phyloP scores from a whole-genome alignment of 2,113 vertebrate genomes.

The Cyphomyrus discorhynchus region DNA sequence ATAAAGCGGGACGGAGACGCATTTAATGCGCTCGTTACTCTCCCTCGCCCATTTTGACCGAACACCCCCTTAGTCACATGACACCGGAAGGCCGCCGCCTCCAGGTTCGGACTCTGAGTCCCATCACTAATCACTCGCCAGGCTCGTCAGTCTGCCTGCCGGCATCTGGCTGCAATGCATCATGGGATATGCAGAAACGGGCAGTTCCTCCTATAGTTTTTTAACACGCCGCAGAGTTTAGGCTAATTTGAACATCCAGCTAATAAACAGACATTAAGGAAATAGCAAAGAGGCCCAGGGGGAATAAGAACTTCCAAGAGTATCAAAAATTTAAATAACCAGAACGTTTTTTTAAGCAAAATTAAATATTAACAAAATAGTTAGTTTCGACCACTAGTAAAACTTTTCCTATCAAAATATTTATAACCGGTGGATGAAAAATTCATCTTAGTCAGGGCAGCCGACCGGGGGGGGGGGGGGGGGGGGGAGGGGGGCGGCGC shows the following conservation, averaged over 20 bases:
- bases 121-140: background rate
- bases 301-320: background rate
- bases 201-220: background rate
- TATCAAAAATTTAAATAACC: constrained; percentile 2
- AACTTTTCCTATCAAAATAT: constrained; percentile 8
- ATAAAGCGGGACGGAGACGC: background rate
- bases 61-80: background rate
- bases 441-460: background rate
- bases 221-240: background rate
- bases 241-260: background rate
- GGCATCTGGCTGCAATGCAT: background rate
- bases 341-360: background rate
- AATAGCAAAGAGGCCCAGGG: background rate
- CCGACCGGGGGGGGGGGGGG: background rate
- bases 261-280: background rate
- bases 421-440: background rate
- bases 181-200: background rate
- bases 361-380: constrained; percentile 12
- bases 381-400: background rate
- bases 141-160: background rate
- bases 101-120: background rate
- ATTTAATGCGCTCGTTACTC: constrained; percentile 15
- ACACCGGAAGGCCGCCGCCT: background rate
- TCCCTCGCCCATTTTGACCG: background rate
- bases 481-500: background rate